phyloP scores from a whole-genome alignment of 2,113 vertebrate genomes.

The Polyodon spathula region DNA sequence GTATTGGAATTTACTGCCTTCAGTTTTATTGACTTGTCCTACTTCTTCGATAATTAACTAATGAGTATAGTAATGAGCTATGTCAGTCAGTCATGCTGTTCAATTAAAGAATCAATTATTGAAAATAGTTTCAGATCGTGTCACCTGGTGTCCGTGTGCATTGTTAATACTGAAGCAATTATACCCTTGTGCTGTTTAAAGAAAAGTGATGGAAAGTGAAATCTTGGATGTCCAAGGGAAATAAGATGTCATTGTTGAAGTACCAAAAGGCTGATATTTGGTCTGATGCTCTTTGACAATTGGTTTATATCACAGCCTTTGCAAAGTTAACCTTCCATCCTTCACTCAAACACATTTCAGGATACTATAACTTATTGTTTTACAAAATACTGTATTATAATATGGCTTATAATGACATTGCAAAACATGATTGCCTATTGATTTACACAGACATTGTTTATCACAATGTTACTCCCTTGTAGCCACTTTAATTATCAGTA shows the following conservation, averaged over 20 bases:
- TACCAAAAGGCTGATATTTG: not conserved
- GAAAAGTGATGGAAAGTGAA: not conserved
- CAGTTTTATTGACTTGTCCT: slow-evolving; percentile 99
- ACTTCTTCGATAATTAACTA: slow-evolving; percentile 99
- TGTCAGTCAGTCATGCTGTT: slow-evolving; percentile 98
- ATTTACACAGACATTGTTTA: no score
- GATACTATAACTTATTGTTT: no score
- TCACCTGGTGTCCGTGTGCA: slow-evolving; percentile 28
- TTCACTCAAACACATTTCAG: no score
- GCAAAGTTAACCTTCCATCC: no score
- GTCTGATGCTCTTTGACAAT: no score
- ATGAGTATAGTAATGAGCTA: slow-evolving; percentile 99
- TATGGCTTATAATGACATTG: no score
- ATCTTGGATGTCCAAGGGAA: not conserved
- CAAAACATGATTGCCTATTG: no score
- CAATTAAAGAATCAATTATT: slow-evolving; percentile 99
- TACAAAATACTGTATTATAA: no score
- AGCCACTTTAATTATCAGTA: no score
- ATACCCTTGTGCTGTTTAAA: slow-evolving; percentile 27
- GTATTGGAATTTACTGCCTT: slow-evolving; percentile 99
- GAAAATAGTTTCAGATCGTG: slow-evolving; percentile 91
- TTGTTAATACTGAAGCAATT: slow-evolving; percentile 28
- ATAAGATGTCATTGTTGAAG: not conserved
- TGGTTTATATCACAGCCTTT: no score
- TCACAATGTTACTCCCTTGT: no score